Conservation (phyloP, 1,140 invertebrate genomes). For the Geopemphigus sp. region DNA sequence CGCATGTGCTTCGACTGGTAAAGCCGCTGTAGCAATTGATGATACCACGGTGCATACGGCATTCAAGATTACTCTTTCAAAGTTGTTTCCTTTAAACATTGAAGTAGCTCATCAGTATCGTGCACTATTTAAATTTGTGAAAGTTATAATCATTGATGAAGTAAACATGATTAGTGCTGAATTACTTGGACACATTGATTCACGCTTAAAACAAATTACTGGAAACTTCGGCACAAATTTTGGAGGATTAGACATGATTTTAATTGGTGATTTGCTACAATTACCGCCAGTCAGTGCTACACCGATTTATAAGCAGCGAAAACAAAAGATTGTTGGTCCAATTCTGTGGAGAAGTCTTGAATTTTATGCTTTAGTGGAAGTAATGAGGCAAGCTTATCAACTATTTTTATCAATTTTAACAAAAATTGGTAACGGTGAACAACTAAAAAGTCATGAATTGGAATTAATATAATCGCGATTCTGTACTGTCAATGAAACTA, state of each 20-base stretch:
- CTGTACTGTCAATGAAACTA: neutral
- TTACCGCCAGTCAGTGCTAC: neutral
- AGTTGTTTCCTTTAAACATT: neutral
- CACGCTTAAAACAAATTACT: slow-evolving; percentile 13
- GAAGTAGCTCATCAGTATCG: slow-evolving; percentile 8
- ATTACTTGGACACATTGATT: slow-evolving; percentile 52
- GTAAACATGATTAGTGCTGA: slow-evolving; percentile 52
- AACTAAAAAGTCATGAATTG: slow-evolving; percentile 31
- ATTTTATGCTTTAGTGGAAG: slow-evolving; percentile 13
- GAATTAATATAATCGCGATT: slow-evolving; percentile 29
- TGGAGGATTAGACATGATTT: neutral
- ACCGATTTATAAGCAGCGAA: neutral
- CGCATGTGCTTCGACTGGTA: slow-evolving; percentile 55
- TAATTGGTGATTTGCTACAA: slow-evolving; percentile 21
- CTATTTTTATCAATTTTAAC: slow-evolving; percentile 40
- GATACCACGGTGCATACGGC: slow-evolving; percentile 55
- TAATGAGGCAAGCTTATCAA: slow-evolving; percentile 45
- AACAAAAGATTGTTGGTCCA: neutral
- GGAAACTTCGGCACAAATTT: neutral
- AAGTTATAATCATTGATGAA: slow-evolving; percentile 51
- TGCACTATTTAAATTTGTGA: slow-evolving; percentile 14
- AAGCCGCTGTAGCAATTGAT: slow-evolving; percentile 55
- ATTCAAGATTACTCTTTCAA: slow-evolving; percentile 51
- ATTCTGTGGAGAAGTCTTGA: neutral
- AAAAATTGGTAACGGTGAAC: slow-evolving; percentile 47